Percentiles rank a stretch among this genome's conserved stretches.
Conservation (phyloP, 1,140 invertebrate genomes). For the Bombus affinis region DNA sequence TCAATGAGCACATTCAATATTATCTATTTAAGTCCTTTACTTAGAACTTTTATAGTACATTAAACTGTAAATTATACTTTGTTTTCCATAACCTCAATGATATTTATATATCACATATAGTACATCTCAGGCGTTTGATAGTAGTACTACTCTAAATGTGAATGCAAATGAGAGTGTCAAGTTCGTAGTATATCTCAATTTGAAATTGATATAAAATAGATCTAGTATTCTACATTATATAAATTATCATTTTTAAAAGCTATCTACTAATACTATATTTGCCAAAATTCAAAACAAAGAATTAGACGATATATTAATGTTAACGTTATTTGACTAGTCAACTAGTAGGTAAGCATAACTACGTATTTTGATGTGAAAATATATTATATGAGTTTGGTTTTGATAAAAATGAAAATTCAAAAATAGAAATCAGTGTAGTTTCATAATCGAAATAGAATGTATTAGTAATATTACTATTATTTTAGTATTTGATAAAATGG, state of each 20-base stretch:
- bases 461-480: not conserved
- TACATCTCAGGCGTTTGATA: too few relatives aligned
- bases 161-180: not conserved
- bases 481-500: not conserved
- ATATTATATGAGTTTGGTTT: not conserved
- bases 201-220: not conserved
- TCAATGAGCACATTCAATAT: too few relatives aligned
- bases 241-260: not conserved
- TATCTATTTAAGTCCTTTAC: not conserved
- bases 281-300: not conserved
- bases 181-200: not conserved
- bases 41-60: not conserved
- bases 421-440: not conserved
- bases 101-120: not conserved
- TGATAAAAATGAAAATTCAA: not conserved
- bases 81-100: not conserved
- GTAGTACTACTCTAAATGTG: too few relatives aligned
- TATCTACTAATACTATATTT: not conserved
- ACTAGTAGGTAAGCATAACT: not conserved
- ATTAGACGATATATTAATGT: not conserved
- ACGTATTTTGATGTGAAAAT: not conserved
- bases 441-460: not conserved
- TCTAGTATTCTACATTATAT: not conserved
- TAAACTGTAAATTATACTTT: not conserved
- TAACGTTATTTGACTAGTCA: not conserved